Evolutionary conservation across 2,797 vertebrate species (phyloP).

Genomic region (Enteromius trimaculatus): DNA sequence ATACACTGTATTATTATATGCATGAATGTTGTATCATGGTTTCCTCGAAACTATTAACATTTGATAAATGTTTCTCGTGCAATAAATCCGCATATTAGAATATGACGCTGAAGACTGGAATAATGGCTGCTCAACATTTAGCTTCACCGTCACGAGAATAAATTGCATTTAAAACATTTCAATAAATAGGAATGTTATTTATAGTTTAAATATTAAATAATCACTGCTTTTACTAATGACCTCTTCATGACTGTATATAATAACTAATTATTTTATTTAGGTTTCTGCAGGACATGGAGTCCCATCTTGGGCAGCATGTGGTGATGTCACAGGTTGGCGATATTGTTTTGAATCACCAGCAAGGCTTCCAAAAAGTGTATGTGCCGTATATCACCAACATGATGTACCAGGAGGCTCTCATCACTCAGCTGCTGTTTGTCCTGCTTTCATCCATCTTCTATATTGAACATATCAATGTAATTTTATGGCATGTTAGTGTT

Average conservation of each 20-base stretch:
- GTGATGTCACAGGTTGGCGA: constrained; percentile 75
- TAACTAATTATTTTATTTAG: constrained; percentile 58
- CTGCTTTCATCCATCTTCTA: background rate
- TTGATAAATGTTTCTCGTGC: background rate
- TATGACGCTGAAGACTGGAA: background rate
- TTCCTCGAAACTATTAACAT: background rate
- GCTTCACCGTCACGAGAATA: background rate
- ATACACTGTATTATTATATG: no score
- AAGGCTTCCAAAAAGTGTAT: constrained; percentile 72
- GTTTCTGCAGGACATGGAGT: constrained; percentile 80
- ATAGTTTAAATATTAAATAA: background rate
- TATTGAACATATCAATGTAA: background rate
- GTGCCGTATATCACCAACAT: constrained; percentile 84
- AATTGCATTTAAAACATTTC: background rate
- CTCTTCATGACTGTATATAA: background rate
- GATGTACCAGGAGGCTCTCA: constrained; percentile 82
- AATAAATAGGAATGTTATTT: background rate
- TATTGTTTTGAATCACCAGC: constrained; percentile 73
- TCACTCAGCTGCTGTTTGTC: constrained; percentile 78
- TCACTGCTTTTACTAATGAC: background rate
- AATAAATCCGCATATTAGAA: background rate
- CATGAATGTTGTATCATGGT: no score
- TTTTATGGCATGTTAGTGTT: background rate
- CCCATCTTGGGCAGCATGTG: constrained; percentile 69
- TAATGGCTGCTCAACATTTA: background rate